Percentiles rank a stretch among this genome's conserved stretches.
phyloP scores from a whole-genome alignment of 1,140 invertebrate species.

The Drosophila willistoni region DNA sequence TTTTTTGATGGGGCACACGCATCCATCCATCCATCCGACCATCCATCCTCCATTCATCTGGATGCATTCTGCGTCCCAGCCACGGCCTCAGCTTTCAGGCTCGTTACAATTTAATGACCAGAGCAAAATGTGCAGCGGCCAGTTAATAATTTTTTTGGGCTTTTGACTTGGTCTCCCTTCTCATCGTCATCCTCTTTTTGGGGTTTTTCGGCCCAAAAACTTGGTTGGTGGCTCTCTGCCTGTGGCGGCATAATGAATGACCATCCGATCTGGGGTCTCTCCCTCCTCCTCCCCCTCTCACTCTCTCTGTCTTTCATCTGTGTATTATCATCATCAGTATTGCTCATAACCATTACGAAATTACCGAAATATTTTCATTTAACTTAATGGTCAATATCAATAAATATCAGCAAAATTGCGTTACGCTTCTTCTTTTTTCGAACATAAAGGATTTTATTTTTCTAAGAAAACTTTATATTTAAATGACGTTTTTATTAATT shows the following conservation, averaged over 20 bases:
- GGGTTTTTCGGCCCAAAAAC: conserved; percentile 18
- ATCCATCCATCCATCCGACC: background rate
- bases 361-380: conserved; percentile 27
- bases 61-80: background rate
- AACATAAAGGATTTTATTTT: background rate
- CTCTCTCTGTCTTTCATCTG: background rate
- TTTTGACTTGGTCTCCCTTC: conserved; percentile 20
- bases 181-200: background rate
- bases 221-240: conserved; percentile 7
- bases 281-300: too few relatives aligned
- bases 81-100: background rate
- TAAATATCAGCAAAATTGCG: conserved; percentile 2
- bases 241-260: conserved; percentile 32
- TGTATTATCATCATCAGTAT: conserved; percentile 44
- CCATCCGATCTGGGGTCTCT: background rate
- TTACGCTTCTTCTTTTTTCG: conserved; percentile 20
- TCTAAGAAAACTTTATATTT: too few relatives aligned
- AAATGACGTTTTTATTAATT: too few relatives aligned
- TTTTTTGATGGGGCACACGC: conserved; percentile 61
- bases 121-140: conserved; percentile 48
- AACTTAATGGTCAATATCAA: conserved; percentile 32
- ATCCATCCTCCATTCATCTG: background rate
- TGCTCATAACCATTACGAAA: conserved; percentile 50
- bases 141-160: conserved; percentile 16
- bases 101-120: conserved; percentile 61